Conservation (phyloP, 2,797 vertebrate species). For the Gouania willdenowi region DNA sequence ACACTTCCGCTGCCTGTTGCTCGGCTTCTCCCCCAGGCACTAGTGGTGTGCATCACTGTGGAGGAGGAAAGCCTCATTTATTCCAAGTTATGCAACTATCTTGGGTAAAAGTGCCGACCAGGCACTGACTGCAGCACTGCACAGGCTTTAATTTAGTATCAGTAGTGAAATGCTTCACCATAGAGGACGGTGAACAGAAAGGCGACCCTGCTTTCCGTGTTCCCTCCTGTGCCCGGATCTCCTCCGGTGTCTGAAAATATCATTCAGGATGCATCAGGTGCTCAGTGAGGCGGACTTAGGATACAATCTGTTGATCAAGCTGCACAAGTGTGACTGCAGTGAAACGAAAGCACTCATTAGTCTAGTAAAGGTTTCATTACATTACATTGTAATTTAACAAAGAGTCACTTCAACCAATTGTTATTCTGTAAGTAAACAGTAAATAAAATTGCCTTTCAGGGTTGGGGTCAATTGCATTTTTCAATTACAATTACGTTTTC, state of each 20-base stretch:
- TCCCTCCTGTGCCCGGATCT: constrained; percentile 17
- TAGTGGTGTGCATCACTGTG: constrained; percentile 53
- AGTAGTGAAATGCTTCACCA: constrained; percentile 39
- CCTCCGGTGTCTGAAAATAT: constrained; percentile 16
- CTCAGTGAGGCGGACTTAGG: constrained; percentile 53
- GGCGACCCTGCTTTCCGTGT: constrained; percentile 31
- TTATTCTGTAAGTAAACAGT: not conserved
- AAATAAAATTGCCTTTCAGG: too few species aligned
- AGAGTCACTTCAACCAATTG: constrained; percentile 4
- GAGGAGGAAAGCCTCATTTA: constrained; percentile 71
- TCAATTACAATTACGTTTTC: too few species aligned
- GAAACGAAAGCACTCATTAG: constrained; percentile 43
- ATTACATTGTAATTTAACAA: constrained; percentile 24
- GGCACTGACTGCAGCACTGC: constrained; percentile 46
- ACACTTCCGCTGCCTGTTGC: constrained; percentile 64
- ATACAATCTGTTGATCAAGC: constrained; percentile 49
- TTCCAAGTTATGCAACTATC: constrained; percentile 74
- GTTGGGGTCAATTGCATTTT: too few species aligned
- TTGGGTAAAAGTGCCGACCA: constrained; percentile 65
- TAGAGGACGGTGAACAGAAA: constrained; percentile 28
- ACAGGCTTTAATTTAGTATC: constrained; percentile 37
- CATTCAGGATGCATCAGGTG: constrained; percentile 44
- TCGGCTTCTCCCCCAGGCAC: constrained; percentile 41
- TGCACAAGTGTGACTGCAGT: constrained; percentile 44
- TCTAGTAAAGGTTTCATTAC: constrained; percentile 51